phyloP scores from a whole-genome alignment of 2,797 vertebrate species.

The Tapirus indicus region DNA sequence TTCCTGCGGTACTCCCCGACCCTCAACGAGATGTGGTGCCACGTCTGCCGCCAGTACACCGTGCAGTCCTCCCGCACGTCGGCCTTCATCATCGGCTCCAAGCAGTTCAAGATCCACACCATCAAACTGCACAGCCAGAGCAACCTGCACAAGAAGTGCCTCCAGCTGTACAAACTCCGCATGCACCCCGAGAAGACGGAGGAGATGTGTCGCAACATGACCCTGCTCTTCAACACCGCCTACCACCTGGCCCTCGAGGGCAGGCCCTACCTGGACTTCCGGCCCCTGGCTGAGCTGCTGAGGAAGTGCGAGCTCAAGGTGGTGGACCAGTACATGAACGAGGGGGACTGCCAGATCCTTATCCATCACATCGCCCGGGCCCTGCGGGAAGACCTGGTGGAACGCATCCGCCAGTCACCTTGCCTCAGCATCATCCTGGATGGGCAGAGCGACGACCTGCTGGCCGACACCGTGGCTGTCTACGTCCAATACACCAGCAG shows the following conservation, averaged over 20 bases:
- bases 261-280: constrained; percentile 95
- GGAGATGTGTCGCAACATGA: constrained; percentile 99
- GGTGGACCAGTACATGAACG: constrained; percentile 99
- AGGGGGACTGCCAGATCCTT: constrained; percentile 97
- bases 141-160: constrained; percentile 99
- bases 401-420: constrained; percentile 96
- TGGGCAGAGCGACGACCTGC: constrained; percentile 94
- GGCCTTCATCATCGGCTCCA: constrained; percentile 98
- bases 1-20: constrained; percentile 97
- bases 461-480: constrained; percentile 95
- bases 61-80: constrained; percentile 98
- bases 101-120: constrained; percentile 99
- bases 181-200: constrained; percentile 99
- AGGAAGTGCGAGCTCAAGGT: constrained; percentile 98
- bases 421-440: constrained; percentile 97
- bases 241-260: constrained; percentile 97
- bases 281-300: constrained; percentile 95
- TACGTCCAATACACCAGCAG: constrained; percentile 96
- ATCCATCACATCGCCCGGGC: constrained; percentile 96
- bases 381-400: constrained; percentile 95
- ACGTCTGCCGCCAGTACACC: constrained; percentile 98
- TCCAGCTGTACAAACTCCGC: constrained; percentile 98
- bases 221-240: constrained; percentile 95
- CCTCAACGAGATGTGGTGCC: constrained; percentile 99
- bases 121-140: constrained; percentile 99